A percentile compares a stretch with the other conserved stretches of the same genome.
These are phyloP conservation scores for Volucella zonaria DNA, from an alignment of 2,888 invertebrate species.

Conservation along the genomic window DNA sequence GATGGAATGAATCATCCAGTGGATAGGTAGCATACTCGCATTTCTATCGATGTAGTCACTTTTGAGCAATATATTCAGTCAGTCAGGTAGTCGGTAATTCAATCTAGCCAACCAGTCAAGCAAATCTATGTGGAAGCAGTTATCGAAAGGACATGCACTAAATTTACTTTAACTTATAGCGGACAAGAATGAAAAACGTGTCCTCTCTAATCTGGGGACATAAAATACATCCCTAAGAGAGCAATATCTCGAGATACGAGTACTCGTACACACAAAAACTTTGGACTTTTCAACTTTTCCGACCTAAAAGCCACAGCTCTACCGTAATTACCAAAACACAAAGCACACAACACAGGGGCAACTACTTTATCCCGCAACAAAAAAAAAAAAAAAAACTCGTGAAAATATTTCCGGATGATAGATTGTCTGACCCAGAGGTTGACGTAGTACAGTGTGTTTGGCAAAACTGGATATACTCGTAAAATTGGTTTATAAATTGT, in stretches of 20 bases:
- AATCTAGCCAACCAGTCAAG: background rate
- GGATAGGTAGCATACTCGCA: constrained; percentile 5
- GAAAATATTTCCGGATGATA: constrained; percentile 41
- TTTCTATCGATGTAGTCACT: constrained; percentile 11
- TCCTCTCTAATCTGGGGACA: constrained; percentile 1
- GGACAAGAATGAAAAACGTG: background rate
- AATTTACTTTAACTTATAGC: background rate
- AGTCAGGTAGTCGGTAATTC: background rate
- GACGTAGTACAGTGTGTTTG: constrained; percentile 3
- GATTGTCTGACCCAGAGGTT: constrained; percentile 22
- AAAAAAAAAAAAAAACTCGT: constrained; percentile 3
- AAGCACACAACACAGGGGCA: constrained; percentile 35
- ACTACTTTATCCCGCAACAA: constrained; percentile 35
- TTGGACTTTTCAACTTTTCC: constrained; percentile 13
- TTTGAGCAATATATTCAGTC: background rate
- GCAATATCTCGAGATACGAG: constrained; percentile 11
- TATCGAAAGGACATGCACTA: background rate
- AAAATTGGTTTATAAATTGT: too few relatives aligned
- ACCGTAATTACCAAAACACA: constrained; percentile 13
- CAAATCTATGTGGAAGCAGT: background rate
- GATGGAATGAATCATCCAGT: constrained; percentile 46
- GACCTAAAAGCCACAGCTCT: background rate
- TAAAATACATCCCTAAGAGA: background rate
- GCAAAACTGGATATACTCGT: background rate
- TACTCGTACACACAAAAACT: constrained; percentile 1